Percentiles rank a stretch among this genome's conserved stretches.
phyloP scores from a whole-genome alignment of 2,113 vertebrate genomes.

The Cryptomyrus ogoouensis region DNA sequence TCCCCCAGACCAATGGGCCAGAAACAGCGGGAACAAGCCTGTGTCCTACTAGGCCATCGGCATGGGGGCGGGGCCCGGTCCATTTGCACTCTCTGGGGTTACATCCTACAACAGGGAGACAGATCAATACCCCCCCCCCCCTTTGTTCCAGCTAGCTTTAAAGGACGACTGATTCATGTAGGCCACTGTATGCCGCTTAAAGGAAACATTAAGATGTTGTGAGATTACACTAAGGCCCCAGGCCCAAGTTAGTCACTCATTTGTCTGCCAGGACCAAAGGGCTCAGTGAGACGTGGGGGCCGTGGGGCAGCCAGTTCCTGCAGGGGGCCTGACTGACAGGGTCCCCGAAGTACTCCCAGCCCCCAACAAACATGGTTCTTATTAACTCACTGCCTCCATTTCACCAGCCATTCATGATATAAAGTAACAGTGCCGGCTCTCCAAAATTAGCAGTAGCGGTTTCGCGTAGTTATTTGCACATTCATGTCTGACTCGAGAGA shows the following conservation, averaged over 20 bases:
- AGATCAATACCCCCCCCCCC: not conserved
- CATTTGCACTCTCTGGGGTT: not conserved
- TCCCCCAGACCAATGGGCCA: not conserved
- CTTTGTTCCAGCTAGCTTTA: not conserved
- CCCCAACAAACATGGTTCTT: not conserved
- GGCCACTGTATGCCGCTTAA: not conserved
- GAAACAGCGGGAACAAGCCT: not conserved
- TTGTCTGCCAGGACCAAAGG: not conserved
- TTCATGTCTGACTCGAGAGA: not conserved
- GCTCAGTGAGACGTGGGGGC: not conserved
- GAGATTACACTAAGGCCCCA: not conserved
- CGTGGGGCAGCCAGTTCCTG: not conserved
- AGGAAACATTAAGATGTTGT: conserved; percentile 1
- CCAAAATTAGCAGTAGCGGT: not conserved
- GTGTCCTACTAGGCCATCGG: not conserved
- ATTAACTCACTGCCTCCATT: not conserved
- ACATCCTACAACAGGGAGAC: not conserved
- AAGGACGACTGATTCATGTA: not conserved
- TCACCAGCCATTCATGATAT: not conserved
- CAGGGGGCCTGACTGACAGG: not conserved
- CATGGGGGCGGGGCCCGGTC: not conserved
- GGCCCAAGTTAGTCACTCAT: not conserved
- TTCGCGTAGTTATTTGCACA: not conserved
- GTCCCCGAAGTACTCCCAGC: not conserved
- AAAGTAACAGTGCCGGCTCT: not conserved